Percentiles rank a stretch among this genome's conserved stretches.
Conservation (phyloP, 2,797 vertebrate genomes). For the Helarctos malayanus region DNA sequence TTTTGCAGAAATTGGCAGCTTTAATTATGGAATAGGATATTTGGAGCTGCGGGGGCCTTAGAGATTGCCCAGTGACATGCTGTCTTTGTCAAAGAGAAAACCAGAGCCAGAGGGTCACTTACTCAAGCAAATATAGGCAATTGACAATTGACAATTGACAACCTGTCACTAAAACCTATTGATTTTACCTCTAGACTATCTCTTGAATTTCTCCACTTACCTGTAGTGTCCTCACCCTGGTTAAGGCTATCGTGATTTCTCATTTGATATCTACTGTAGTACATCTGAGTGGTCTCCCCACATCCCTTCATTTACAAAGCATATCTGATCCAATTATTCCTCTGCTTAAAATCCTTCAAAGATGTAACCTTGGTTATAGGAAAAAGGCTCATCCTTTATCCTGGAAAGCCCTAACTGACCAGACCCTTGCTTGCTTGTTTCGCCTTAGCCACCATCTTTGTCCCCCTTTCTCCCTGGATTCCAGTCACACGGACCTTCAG, state of each 20-base stretch:
- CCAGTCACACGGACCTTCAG: neutral
- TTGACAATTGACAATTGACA: neutral
- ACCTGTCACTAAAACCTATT: neutral
- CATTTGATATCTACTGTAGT: neutral
- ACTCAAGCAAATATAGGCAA: neutral
- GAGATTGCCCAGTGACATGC: conserved; percentile 25
- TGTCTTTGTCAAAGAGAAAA: conserved; percentile 45
- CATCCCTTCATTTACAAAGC: neutral
- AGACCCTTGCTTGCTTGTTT: neutral
- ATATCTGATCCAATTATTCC: neutral
- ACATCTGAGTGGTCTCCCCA: neutral
- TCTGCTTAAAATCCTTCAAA: conserved; percentile 13
- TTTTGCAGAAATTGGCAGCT: conserved; percentile 46
- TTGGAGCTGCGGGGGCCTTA: neutral
- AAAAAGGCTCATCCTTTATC: conserved; percentile 40
- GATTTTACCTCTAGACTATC: conserved; percentile 2
- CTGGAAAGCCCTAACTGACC: neutral
- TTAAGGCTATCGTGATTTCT: neutral
- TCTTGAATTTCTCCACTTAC: neutral
- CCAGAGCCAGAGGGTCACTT: neutral
- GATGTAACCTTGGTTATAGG: neutral
- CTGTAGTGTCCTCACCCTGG: neutral
- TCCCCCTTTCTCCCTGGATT: neutral
- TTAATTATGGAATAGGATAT: conserved; percentile 64
- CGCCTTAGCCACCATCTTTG: neutral